Percentiles rank a stretch among this genome's conserved stretches.
These are phyloP conservation scores for Stichopus chloronotus DNA, from an alignment of 35 echinoderm and acorn worm species.

Conservation along the genomic window DNA sequence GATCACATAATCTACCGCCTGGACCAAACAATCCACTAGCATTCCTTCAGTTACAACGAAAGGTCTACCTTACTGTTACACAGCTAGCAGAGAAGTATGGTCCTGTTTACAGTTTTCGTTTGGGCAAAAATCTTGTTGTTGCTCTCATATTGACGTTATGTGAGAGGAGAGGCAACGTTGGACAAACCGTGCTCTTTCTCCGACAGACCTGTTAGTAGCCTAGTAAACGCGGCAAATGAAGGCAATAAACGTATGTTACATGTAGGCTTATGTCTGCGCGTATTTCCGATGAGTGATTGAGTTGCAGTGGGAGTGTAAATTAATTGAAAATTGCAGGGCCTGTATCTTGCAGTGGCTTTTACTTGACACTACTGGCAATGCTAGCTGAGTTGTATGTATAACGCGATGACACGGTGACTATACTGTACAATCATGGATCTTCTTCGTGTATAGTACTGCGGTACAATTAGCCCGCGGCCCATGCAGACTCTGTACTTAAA, in stretches of 20 bases:
- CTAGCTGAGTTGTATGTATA: too few relatives aligned
- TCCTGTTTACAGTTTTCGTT: conserved; percentile 1
- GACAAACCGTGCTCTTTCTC: background rate
- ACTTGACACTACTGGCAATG: too few relatives aligned
- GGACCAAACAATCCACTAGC: conserved; percentile 11
- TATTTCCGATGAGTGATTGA: background rate
- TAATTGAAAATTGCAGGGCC: too few relatives aligned
- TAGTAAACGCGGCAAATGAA: background rate
- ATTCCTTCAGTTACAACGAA: background rate
- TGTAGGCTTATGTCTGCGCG: background rate
- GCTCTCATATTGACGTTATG: background rate
- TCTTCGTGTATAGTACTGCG: too few relatives aligned
- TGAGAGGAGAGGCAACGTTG: background rate
- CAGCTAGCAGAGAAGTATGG: background rate
- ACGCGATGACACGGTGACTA: too few relatives aligned
- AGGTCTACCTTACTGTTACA: background rate
- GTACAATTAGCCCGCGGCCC: too few relatives aligned
- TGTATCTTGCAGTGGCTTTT: too few relatives aligned
- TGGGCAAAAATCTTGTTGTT: background rate
- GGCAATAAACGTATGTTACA: background rate
- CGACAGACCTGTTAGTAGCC: background rate
- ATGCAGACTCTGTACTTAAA: too few relatives aligned
- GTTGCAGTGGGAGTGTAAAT: background rate
- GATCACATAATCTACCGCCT: conserved; percentile 13
- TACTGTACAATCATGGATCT: too few relatives aligned